Conservation (phyloP, 1,140 invertebrate species). For the Chrysoperla carnea region DNA sequence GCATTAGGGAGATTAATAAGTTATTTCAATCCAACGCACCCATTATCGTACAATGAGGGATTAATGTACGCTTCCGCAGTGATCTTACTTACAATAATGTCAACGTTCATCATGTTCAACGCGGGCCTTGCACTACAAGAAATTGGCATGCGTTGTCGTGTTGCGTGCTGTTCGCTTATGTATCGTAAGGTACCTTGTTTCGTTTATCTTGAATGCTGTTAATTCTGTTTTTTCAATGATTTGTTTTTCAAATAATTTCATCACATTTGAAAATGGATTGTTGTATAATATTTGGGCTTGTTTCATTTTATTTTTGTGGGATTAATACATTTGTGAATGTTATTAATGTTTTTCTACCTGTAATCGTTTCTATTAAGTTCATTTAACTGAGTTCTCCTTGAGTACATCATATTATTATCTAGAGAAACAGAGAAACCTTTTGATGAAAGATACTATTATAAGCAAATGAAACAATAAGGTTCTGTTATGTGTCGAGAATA, state of each 20-base stretch:
- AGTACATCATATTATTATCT: no score
- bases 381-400: no score
- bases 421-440: no score
- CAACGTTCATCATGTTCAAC: constrained; percentile 24
- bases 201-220: not conserved
- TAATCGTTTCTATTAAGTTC: no score
- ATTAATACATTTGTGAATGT: no score
- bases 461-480: no score
- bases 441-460: no score
- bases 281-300: no score
- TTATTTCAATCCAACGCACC: constrained; percentile 24
- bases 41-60: constrained; percentile 17
- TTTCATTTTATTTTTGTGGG: no score
- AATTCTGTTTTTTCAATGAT: constrained; percentile 1
- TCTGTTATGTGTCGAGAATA: no score
- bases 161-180: constrained; percentile 31
- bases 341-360: no score
- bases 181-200: constrained; percentile 28
- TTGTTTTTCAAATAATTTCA: not conserved
- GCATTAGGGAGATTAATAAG: constrained; percentile 24
- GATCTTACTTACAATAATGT: constrained; percentile 21
- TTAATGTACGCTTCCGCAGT: constrained; percentile 26
- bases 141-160: constrained; percentile 31
- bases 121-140: constrained; percentile 20
- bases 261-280: no score